Conservation (phyloP, 2,888 invertebrate species). For the Ceraclea dissimilis region DNA sequence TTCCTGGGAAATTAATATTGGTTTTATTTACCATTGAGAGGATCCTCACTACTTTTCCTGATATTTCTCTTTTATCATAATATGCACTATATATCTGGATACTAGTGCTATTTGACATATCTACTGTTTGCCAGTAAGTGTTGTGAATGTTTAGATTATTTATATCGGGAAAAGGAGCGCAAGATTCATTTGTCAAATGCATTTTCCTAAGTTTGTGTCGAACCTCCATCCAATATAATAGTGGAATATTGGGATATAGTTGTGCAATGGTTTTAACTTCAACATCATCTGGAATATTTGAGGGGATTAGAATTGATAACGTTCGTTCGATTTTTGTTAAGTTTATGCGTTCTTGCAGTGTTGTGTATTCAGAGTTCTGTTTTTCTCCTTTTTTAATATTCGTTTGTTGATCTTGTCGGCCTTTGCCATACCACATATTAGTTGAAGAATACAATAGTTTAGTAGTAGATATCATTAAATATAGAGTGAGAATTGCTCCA, state of each 20-base stretch:
- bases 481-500: too few species aligned
- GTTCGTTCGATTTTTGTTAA: too few species aligned
- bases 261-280: background rate
- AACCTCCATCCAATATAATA: background rate
- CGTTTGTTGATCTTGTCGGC: too few species aligned
- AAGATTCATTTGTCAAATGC: background rate
- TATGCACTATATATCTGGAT: conserved; percentile 35
- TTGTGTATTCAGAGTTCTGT: too few species aligned
- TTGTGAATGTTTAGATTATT: conserved; percentile 5
- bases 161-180: conserved; percentile 7
- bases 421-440: too few species aligned
- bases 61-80: conserved; percentile 61
- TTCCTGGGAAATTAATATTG: conserved; percentile 61
- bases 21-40: conserved; percentile 81
- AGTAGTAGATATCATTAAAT: too few species aligned
- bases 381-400: too few species aligned
- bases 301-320: background rate
- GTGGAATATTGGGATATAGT: background rate
- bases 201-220: background rate
- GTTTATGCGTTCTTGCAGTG: too few species aligned
- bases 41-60: conserved; percentile 77
- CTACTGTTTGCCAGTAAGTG: conserved; percentile 9
- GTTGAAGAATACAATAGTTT: too few species aligned
- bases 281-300: background rate
- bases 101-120: background rate